These are phyloP conservation scores for Dendroctonus valens DNA, from an alignment of 1,140 invertebrate species.

Conservation along the genomic window DNA sequence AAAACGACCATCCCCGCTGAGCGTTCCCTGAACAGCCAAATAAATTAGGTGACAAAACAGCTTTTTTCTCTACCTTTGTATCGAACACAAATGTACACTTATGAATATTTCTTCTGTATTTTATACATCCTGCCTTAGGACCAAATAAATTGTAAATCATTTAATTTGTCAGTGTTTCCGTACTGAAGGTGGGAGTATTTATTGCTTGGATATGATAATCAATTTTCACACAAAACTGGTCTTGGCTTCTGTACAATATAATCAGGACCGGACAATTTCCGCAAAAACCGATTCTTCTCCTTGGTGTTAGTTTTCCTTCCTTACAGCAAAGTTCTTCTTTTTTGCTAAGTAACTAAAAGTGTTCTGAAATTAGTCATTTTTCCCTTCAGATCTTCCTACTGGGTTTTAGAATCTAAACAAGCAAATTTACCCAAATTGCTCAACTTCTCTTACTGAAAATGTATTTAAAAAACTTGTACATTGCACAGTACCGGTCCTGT, in stretches of 20 bases:
- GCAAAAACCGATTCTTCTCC: too few relatives aligned
- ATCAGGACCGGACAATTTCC: neutral
- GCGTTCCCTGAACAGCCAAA: slow-evolving; percentile 21
- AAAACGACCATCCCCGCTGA: slow-evolving; percentile 17
- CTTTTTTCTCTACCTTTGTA: slow-evolving; percentile 27
- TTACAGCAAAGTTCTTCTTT: too few relatives aligned
- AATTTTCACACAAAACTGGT: slow-evolving; percentile 6
- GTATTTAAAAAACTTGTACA: too few relatives aligned
- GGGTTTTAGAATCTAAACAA: too few relatives aligned
- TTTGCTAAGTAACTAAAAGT: too few relatives aligned
- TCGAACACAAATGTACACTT: slow-evolving; percentile 20
- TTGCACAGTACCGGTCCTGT: too few relatives aligned
- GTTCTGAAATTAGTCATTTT: too few relatives aligned
- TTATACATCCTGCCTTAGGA: slow-evolving; percentile 31
- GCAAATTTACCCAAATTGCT: too few relatives aligned
- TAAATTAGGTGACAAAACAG: slow-evolving; percentile 34
- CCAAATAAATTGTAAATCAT: slow-evolving; percentile 32
- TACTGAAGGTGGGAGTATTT: slow-evolving; percentile 23
- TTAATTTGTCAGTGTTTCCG: slow-evolving; percentile 29
- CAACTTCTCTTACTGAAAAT: too few relatives aligned
- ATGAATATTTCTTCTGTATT: slow-evolving; percentile 24
- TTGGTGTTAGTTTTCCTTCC: too few relatives aligned
- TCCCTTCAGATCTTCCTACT: too few relatives aligned
- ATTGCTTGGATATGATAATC: slow-evolving; percentile 27
- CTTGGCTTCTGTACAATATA: slow-evolving; percentile 9